Base-by-base conservation (phyloP, 2,797 vertebrate species). In the Chrysocyon brachyurus region DNA sequence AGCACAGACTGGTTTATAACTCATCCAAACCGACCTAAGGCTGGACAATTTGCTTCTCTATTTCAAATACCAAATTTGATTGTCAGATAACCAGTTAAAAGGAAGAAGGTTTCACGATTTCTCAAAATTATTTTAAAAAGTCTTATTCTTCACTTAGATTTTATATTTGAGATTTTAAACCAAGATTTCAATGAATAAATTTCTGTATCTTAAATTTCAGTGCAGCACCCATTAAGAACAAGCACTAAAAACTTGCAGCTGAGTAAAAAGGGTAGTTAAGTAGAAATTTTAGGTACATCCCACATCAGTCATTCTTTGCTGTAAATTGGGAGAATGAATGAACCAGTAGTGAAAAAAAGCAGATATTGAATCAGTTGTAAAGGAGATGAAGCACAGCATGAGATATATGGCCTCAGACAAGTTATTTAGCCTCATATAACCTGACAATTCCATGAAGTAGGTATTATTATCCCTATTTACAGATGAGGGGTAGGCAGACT, bases 101-200 rank as follows among this genome's bases (percentile, higher is more conserved):
- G 36, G 36, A 52, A 17, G 72, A 46, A 56, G 22, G 28, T 79
- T 72, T 40, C 56, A 91, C 61, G 46, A 78, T 87, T 79, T 79
- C 56, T 79, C 54, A 63, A 56, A 75, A 63, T 52, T 86, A 79
- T 49, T 57, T 9, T 1, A 89, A 78, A 79, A 16, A 72, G 36
- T 26, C n/a, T 54, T n/a, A 49, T 63, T 85, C 7, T 70, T 86
- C 49, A 64, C 33, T 85, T 66, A 81, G 36, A 40, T 81, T 93
- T 90, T 72, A 7, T 87, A 57, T 93, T 90, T 54, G 73, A 81
- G 31, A 87, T 87, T 90, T 93, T 89, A 79, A 61, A 21, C 61
- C 28, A 85, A 89, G 4, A 63, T 93, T 90, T 56, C 56, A 88
- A 64, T 57, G 66, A 89, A 73, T 49, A 66, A 81, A n/a, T 64